Percentiles rank a stretch among this genome's conserved stretches.
phyloP scores from a whole-genome alignment of 2,113 vertebrate species.

The Pithys albifrons region DNA sequence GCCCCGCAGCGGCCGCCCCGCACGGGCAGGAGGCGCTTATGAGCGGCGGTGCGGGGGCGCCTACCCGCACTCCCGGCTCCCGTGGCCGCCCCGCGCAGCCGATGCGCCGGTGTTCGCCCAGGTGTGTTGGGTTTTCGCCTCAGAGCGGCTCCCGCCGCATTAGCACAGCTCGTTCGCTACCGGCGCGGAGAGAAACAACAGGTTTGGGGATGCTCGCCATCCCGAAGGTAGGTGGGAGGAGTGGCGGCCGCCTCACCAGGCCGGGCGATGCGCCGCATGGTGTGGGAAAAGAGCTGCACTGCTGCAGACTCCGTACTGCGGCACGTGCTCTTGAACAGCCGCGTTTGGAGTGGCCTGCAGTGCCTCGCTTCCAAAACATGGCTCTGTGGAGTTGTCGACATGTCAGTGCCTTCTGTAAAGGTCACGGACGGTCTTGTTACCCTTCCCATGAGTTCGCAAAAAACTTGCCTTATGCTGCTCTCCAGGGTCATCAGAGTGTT shows the following conservation, averaged over 20 bases:
- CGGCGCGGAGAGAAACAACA: neutral
- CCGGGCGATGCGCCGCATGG: neutral
- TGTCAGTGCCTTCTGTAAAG: neutral
- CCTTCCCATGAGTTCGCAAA: accelerated
- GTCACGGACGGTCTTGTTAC: too few relatives aligned
- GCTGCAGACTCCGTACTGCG: neutral
- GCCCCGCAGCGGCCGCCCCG: neutral
- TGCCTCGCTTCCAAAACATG: accelerated
- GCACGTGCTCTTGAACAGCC: neutral
- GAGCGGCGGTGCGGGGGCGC: neutral
- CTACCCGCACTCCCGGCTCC: neutral
- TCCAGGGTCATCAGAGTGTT: neutral
- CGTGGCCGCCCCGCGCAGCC: neutral
- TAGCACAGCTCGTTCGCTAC: neutral
- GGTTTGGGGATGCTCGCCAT: neutral
- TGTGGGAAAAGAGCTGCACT: neutral
- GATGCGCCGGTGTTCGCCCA: neutral
- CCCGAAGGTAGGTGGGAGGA: neutral
- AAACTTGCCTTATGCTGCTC: neutral
- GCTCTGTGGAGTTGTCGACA: neutral
- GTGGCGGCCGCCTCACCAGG: neutral
- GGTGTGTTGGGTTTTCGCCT: neutral
- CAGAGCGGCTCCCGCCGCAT: neutral
- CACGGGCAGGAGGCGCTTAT: neutral
- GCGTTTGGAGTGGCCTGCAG: neutral